phyloP scores from a whole-genome alignment of 1,140 invertebrate species.

The Lepidurus arcticus region DNA sequence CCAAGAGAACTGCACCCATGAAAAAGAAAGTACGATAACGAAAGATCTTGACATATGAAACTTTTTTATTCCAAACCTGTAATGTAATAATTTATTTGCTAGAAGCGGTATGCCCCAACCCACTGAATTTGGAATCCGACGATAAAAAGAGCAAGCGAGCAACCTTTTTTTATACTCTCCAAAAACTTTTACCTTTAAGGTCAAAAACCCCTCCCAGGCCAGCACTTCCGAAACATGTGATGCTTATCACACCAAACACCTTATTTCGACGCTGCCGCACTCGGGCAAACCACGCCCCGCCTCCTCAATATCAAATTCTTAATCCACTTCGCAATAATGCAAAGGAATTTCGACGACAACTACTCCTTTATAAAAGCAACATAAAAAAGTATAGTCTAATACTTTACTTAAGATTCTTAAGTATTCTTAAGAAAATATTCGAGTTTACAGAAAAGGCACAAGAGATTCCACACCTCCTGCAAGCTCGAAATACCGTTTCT shows the following conservation, averaged over 20 bases:
- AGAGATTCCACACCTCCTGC: too few relatives aligned
- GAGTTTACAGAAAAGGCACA: too few relatives aligned
- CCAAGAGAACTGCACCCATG: too few relatives aligned
- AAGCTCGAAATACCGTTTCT: background rate
- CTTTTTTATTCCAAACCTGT: background rate
- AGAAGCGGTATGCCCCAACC: background rate
- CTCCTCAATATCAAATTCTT: background rate
- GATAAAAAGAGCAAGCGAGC: background rate
- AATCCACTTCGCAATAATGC: background rate
- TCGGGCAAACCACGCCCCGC: background rate
- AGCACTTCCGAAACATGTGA: slow-evolving; percentile 14
- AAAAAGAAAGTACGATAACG: too few relatives aligned
- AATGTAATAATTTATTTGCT: slow-evolving; percentile 15
- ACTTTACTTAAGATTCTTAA: too few relatives aligned
- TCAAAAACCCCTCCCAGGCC: slow-evolving; percentile 9
- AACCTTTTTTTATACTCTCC: background rate
- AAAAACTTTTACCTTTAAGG: slow-evolving; percentile 11
- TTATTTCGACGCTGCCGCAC: slow-evolving; percentile 11
- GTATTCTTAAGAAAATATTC: too few relatives aligned
- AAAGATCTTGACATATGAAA: too few relatives aligned
- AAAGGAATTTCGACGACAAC: background rate
- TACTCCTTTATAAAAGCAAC: background rate
- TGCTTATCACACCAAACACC: slow-evolving; percentile 5
- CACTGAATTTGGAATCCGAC: background rate
- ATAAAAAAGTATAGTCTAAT: too few relatives aligned